Conservation (phyloP, 2,797 vertebrate species). For the Myoxocephalus aenaeus region DNA sequence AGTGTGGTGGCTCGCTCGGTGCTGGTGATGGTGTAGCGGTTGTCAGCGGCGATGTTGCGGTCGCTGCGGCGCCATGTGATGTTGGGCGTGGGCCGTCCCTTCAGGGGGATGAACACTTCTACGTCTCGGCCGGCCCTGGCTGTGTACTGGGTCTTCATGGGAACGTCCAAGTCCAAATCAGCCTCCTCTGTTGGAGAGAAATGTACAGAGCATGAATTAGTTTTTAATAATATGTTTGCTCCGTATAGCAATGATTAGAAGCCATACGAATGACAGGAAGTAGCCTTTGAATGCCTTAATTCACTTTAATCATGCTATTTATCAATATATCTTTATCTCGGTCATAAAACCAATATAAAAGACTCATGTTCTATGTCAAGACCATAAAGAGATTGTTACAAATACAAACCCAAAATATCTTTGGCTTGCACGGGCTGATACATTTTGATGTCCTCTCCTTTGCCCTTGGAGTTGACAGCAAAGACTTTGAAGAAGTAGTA, state of each 20-base stretch:
- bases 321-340: neutral
- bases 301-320: neutral
- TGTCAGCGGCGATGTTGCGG: slow-evolving; percentile 90
- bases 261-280: neutral
- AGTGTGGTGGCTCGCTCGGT: slow-evolving; percentile 93
- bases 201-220: neutral
- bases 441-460: slow-evolving; percentile 94
- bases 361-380: neutral
- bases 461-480: slow-evolving; percentile 92
- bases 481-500: slow-evolving; percentile 95
- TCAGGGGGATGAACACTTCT: slow-evolving; percentile 92
- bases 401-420: slow-evolving; percentile 94
- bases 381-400: neutral
- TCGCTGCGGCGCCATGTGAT: slow-evolving; percentile 95
- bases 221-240: neutral
- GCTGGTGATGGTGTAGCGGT: slow-evolving; percentile 90
- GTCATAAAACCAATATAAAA: neutral
- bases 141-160: slow-evolving; percentile 92
- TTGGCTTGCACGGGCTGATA: slow-evolving; percentile 95
- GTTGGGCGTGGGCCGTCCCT: slow-evolving; percentile 94
- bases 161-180: slow-evolving; percentile 94
- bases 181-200: slow-evolving; percentile 91
- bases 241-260: neutral
- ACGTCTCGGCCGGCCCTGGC: slow-evolving; percentile 93
- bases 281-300: neutral